phyloP scores from a whole-genome alignment of 2,888 invertebrate genomes.

The Acanthosepion pharaonis region DNA sequence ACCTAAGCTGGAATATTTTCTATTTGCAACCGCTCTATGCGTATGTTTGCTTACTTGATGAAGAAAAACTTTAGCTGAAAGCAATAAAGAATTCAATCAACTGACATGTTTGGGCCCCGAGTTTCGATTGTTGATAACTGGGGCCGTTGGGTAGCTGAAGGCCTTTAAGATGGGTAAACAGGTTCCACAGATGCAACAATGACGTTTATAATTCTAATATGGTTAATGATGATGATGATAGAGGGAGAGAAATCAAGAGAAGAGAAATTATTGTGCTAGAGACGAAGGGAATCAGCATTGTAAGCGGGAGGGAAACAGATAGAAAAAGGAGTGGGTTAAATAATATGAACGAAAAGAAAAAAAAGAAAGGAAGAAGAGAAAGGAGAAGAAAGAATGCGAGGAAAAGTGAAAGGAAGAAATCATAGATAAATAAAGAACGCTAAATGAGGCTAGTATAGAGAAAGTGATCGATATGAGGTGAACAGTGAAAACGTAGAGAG shows the following conservation, averaged over 20 bases:
- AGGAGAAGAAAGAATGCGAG: background rate
- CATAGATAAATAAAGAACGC: too few species aligned
- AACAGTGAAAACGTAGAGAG: too few species aligned
- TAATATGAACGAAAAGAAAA: background rate
- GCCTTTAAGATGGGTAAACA: background rate
- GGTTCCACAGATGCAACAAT: background rate
- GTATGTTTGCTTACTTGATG: background rate
- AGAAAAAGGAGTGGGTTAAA: background rate
- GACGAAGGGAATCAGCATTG: rapidly evolving
- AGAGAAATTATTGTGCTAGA: background rate
- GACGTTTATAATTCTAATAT: background rate
- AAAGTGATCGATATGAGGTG: too few species aligned
- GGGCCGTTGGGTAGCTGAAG: background rate
- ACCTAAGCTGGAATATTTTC: background rate
- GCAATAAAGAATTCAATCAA: background rate
- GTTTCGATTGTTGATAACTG: background rate
- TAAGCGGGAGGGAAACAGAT: background rate
- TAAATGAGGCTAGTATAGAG: too few species aligned
- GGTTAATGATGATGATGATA: background rate
- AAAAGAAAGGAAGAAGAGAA: background rate
- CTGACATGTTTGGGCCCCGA: background rate
- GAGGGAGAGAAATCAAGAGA: background rate
- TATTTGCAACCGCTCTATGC: background rate
- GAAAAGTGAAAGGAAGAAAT: background rate
- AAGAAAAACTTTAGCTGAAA: background rate